Evolutionary conservation across 2,888 invertebrate species (phyloP).

Genomic region (Catocala fraxini): DNA sequence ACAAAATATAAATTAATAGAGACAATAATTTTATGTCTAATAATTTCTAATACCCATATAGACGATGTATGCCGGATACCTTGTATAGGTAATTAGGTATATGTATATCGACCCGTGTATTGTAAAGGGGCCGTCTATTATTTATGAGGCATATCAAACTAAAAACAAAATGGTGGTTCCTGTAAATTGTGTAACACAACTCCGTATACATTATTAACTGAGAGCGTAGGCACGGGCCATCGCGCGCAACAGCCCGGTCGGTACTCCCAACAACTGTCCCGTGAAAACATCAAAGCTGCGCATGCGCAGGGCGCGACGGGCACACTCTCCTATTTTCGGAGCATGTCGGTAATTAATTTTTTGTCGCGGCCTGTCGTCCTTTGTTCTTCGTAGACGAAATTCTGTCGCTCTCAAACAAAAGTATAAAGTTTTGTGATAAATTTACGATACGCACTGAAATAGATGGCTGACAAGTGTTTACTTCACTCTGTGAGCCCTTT

Average conservation of each 20-base stretch:
- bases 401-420: slow-evolving; percentile 42
- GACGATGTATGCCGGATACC: too few relatives aligned
- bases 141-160: neutral
- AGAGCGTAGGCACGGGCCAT: slow-evolving; percentile 39
- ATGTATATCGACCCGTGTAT: too few relatives aligned
- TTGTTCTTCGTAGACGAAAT: slow-evolving; percentile 63
- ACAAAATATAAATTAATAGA: too few relatives aligned
- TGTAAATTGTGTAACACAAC: slow-evolving; percentile 22
- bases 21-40: too few relatives aligned
- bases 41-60: too few relatives aligned
- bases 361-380: slow-evolving; percentile 70
- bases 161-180: neutral
- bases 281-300: slow-evolving; percentile 72
- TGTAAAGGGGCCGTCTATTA: too few relatives aligned
- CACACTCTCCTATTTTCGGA: slow-evolving; percentile 71
- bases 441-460: slow-evolving; percentile 33
- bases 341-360: slow-evolving; percentile 76
- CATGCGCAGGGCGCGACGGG: slow-evolving; percentile 41
- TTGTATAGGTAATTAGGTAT: too few relatives aligned
- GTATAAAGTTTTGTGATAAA: slow-evolving; percentile 37
- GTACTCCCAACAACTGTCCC: slow-evolving; percentile 44
- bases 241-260: slow-evolving; percentile 26
- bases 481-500: neutral
- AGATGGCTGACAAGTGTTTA: slow-evolving; percentile 14
- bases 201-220: slow-evolving; percentile 20